Evolutionary conservation across 2,113 vertebrate species (phyloP).

Genomic region (Romanogobio albipinnatus): DNA sequence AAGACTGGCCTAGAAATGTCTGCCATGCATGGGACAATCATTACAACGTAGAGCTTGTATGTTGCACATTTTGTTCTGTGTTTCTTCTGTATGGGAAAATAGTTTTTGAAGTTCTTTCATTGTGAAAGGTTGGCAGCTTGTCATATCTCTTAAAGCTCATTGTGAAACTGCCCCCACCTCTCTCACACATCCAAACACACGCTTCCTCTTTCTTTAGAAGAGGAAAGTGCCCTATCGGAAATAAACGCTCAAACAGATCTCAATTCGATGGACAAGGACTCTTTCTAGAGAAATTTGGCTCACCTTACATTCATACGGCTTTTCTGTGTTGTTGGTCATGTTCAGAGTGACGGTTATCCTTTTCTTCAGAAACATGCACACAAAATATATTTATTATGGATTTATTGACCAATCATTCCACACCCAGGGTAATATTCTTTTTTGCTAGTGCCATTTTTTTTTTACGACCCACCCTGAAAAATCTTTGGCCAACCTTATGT

Average conservation of each 20-base stretch:
- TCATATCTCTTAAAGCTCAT: conserved; percentile 41
- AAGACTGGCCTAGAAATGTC: background rate
- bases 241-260: background rate
- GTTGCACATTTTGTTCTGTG: conserved; percentile 1
- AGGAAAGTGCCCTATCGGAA: conserved; percentile 30
- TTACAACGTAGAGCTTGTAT: background rate
- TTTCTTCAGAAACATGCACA: background rate
- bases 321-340: background rate
- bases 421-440: background rate
- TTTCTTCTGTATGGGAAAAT: background rate
- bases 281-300: background rate
- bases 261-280: background rate
- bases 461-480: background rate
- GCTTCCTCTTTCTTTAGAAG: conserved; percentile 55
- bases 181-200: conserved; percentile 31
- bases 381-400: background rate
- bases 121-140: conserved; percentile 21
- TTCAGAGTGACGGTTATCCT: background rate
- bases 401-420: background rate
- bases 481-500: background rate
- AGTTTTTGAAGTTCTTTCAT: conserved; percentile 43
- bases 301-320: background rate
- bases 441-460: background rate
- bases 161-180: conserved; percentile 48
- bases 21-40: background rate